Evolutionary conservation across 2,113 vertebrate genomes (phyloP).

Genomic region (Phocoena phocoena): DNA sequence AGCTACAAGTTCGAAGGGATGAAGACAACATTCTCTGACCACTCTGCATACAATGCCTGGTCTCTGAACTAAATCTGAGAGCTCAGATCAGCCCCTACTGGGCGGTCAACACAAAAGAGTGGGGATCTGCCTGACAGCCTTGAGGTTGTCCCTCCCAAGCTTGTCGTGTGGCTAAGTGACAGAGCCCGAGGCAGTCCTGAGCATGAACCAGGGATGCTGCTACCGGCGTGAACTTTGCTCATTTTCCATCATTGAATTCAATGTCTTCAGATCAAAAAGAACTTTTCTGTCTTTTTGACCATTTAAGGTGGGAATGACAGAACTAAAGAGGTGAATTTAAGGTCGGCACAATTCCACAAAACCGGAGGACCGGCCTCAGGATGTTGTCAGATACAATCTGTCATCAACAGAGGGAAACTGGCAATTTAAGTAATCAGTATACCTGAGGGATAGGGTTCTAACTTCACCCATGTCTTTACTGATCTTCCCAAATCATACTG

Average conservation of each 20-base stretch:
- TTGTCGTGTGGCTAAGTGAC: neutral
- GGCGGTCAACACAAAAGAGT: neutral
- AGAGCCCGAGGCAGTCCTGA: neutral
- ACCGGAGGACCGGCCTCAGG: neutral
- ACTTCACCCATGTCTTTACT: neutral
- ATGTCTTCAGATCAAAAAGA: conserved; percentile 28
- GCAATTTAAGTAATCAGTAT: neutral
- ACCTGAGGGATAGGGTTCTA: neutral
- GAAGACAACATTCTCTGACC: neutral
- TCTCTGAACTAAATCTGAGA: neutral
- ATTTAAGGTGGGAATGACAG: neutral
- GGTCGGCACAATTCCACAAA: conserved; percentile 28
- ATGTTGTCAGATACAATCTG: neutral
- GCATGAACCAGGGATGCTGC: neutral
- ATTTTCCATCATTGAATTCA: conserved; percentile 23
- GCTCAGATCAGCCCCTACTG: conserved; percentile 44
- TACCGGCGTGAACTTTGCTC: neutral
- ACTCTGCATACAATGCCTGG: rapidly evolving
- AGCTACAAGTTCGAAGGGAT: neutral
- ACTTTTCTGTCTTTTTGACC: conserved; percentile 39
- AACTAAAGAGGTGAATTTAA: neutral
- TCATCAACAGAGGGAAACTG: neutral
- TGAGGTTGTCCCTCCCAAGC: neutral
- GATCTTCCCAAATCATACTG: neutral
- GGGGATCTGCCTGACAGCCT: neutral